Evolutionary conservation across 2,888 invertebrate genomes (phyloP).

Genomic region (Clivina fossor): DNA sequence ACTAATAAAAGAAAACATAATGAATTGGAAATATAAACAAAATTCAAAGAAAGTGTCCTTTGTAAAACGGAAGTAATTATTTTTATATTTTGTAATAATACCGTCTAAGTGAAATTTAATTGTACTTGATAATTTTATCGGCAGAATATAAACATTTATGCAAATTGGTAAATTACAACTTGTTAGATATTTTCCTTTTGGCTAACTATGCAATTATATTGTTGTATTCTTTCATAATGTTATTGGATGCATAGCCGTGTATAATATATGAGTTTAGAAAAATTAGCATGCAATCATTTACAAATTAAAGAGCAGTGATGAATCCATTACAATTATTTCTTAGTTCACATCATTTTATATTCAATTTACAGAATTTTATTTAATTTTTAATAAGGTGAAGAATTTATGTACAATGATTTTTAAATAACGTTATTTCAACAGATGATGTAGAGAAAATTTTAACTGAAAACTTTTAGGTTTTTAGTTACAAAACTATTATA

Average conservation of each 20-base stretch:
- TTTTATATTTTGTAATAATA: slow-evolving; percentile 29
- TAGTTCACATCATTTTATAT: too few relatives aligned
- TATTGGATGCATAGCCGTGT: background rate
- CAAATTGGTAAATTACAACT: slow-evolving; percentile 24
- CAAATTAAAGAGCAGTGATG: too few relatives aligned
- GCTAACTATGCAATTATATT: slow-evolving; percentile 17
- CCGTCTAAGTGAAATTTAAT: slow-evolving; percentile 29
- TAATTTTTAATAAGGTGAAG: too few relatives aligned
- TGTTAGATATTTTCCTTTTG: background rate
- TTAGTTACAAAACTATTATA: too few relatives aligned
- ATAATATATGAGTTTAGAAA: slow-evolving; percentile 1
- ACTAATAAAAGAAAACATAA: background rate
- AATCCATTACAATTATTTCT: too few relatives aligned
- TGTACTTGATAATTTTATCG: slow-evolving; percentile 12
- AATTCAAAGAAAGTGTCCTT: slow-evolving; percentile 22
- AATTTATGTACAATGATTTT: too few relatives aligned
- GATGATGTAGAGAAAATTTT: too few relatives aligned
- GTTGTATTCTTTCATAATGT: slow-evolving; percentile 11
- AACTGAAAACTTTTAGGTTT: too few relatives aligned
- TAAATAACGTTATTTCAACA: too few relatives aligned
- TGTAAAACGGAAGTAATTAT: slow-evolving; percentile 18
- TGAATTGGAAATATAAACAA: slow-evolving; percentile 1
- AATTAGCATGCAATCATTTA: slow-evolving; percentile 18
- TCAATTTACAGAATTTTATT: too few relatives aligned
- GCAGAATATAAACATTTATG: slow-evolving; percentile 17